Evolutionary conservation across 2,888 invertebrate species (phyloP).

Genomic region (Steinernema scapterisci): DNA sequence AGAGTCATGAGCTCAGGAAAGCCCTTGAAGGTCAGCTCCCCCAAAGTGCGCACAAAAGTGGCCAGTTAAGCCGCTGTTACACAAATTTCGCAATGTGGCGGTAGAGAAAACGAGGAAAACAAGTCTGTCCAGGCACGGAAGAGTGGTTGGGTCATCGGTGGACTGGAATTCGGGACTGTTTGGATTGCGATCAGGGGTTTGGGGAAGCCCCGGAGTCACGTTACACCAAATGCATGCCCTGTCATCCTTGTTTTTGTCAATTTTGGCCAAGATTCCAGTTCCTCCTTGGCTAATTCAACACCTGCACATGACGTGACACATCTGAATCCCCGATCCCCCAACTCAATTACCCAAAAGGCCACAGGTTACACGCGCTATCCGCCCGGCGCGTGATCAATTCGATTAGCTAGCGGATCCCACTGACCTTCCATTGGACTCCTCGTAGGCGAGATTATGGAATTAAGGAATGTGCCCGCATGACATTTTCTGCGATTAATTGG

Average conservation of each 20-base stretch:
- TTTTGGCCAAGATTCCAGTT: too few relatives aligned
- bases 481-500: conserved; percentile 5
- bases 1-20: too few relatives aligned
- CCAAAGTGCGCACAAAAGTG: background rate
- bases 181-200: too few relatives aligned
- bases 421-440: background rate
- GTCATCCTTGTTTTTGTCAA: too few relatives aligned
- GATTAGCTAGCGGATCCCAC: background rate
- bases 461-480: background rate
- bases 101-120: background rate
- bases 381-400: background rate
- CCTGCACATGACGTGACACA: too few relatives aligned
- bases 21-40: background rate
- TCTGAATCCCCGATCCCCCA: too few relatives aligned
- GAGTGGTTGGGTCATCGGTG: background rate
- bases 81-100: conserved; percentile 9
- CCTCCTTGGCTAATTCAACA: too few relatives aligned
- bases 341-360: too few relatives aligned
- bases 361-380: too few relatives aligned
- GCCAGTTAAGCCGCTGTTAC: background rate
- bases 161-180: too few relatives aligned
- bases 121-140: background rate
- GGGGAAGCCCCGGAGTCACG: too few relatives aligned
- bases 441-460: background rate
- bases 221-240: too few relatives aligned